Percentiles rank a stretch among this genome's conserved stretches.
These are phyloP conservation scores for Motacilla tschutschensis DNA, from an alignment of 2,113 vertebrate species.

Conservation along the genomic window DNA sequence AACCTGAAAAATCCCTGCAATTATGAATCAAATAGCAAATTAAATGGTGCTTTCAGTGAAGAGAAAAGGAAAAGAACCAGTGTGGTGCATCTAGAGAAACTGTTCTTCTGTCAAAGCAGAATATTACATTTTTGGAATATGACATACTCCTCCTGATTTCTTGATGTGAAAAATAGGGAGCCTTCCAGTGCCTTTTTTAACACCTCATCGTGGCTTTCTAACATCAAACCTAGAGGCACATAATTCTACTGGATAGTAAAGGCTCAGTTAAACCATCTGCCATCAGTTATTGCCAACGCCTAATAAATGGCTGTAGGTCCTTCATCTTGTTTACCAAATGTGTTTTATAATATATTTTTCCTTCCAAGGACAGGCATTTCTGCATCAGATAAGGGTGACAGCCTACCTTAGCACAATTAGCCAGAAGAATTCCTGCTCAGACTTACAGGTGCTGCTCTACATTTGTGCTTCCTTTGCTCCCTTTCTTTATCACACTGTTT, in stretches of 20 bases:
- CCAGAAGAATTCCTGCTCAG: not conserved
- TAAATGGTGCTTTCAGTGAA: not conserved
- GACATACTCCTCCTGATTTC: not conserved
- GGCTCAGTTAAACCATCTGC: not conserved
- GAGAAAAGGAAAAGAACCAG: not conserved
- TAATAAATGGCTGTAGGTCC: not conserved
- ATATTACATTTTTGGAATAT: not conserved
- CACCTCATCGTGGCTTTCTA: rapidly evolving
- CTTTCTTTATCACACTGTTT: not conserved
- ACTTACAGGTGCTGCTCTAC: not conserved
- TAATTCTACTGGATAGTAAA: not conserved
- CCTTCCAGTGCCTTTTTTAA: not conserved
- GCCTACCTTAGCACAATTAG: not conserved
- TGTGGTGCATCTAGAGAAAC: not conserved
- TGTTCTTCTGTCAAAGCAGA: not conserved
- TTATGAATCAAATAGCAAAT: not conserved
- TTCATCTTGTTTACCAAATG: not conserved
- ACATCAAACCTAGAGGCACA: not conserved
- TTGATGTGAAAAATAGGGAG: not conserved
- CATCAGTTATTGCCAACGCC: not conserved
- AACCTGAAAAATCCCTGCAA: not conserved
- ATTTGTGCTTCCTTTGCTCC: not conserved
- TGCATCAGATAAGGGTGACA: not conserved
- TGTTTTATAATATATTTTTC: not conserved
- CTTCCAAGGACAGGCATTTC: not conserved